Evolutionary conservation across 2,888 invertebrate species (phyloP).

Genomic region (Nomada ferruginata): DNA sequence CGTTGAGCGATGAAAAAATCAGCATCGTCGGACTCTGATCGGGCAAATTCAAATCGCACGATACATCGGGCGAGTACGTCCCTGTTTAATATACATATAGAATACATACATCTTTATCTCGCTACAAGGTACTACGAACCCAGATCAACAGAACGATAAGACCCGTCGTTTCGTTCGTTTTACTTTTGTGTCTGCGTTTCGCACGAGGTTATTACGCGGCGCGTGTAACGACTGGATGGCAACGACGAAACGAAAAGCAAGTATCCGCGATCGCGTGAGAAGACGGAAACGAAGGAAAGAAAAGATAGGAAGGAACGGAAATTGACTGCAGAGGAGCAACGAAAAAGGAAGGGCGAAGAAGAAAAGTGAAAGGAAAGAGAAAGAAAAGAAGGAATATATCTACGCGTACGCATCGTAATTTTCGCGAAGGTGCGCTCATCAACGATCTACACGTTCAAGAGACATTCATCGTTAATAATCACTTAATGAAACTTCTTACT

Average conservation of each 20-base stretch:
- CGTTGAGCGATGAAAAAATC: no score
- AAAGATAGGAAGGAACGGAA: slow-evolving; percentile 6
- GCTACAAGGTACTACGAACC: slow-evolving; percentile 69
- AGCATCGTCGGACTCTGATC: slow-evolving; percentile 11
- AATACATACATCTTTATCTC: slow-evolving; percentile 72
- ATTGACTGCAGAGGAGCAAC: no score
- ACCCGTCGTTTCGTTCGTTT: slow-evolving; percentile 49
- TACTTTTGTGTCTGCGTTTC: neutral
- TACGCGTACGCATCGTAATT: slow-evolving; percentile 22
- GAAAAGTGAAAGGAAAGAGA: neutral
- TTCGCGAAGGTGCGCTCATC: slow-evolving; percentile 60
- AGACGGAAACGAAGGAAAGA: slow-evolving; percentile 10
- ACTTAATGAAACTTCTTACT: slow-evolving; percentile 68
- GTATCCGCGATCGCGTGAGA: slow-evolving; percentile 4
- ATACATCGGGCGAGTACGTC: slow-evolving; percentile 74
- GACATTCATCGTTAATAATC: slow-evolving; percentile 69
- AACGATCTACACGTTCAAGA: slow-evolving; percentile 67
- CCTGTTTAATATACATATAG: slow-evolving; percentile 73
- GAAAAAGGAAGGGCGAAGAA: neutral
- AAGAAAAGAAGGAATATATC: slow-evolving; percentile 14
- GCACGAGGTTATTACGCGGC: slow-evolving; percentile 50
- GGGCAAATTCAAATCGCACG: slow-evolving; percentile 26
- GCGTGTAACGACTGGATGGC: slow-evolving; percentile 63
- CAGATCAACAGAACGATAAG: slow-evolving; percentile 60
- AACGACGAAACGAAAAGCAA: slow-evolving; percentile 59